These are phyloP conservation scores for Dasypolia templi DNA, from an alignment of 2,888 invertebrate genomes.

Conservation along the genomic window DNA sequence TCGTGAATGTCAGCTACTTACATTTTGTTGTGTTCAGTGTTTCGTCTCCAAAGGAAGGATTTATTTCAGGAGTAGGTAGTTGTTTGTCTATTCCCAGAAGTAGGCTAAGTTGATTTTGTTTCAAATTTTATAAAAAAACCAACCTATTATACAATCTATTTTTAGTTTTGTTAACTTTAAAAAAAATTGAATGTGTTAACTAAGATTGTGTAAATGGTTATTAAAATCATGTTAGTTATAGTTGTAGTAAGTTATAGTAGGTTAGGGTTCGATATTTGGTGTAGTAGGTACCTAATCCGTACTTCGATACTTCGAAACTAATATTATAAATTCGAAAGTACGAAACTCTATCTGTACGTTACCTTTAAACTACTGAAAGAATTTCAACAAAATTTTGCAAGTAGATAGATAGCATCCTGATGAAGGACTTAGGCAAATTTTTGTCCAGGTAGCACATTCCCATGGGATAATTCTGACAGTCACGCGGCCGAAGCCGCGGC, in stretches of 20 bases:
- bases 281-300: not conserved
- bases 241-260: not conserved
- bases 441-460: no score
- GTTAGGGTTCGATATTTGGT: not conserved
- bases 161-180: not conserved
- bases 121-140: no score
- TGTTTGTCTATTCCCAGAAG: not conserved
- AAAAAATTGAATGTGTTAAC: not conserved
- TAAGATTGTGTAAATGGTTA: not conserved
- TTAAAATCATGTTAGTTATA: not conserved
- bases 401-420: no score
- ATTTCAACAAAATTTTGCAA: no score
- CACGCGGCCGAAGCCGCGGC: no score
- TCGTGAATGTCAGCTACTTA: not conserved
- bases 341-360: not conserved
- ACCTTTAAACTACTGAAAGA: no score
- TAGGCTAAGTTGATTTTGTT: not conserved
- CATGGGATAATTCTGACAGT: no score
- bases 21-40: conserved; percentile 3
- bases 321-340: not conserved
- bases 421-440: no score
- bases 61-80: conserved; percentile 23
- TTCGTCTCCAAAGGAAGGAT: conserved; percentile 5
- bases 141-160: not conserved
- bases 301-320: not conserved